Evolutionary conservation across 1,140 invertebrate species (phyloP).

Genomic region (Scaptomyza pallida): DNA sequence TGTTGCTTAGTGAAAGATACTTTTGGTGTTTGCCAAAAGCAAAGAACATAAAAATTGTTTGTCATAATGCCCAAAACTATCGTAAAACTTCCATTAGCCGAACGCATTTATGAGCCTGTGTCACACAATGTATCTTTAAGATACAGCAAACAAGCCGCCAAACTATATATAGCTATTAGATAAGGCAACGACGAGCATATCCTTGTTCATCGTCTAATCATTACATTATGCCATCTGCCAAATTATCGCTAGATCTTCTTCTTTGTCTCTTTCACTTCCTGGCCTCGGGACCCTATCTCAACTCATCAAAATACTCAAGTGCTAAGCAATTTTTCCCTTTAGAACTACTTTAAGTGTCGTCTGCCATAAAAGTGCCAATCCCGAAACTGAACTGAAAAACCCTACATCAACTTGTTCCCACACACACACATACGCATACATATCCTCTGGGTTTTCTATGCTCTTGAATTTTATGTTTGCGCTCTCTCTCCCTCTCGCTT

Average conservation of each 20-base stretch:
- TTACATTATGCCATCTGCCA: not conserved
- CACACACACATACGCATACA: conserved; percentile 13
- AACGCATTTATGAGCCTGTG: conserved; percentile 11
- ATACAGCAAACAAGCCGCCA: conserved; percentile 4
- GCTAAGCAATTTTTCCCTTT: conserved; percentile 28
- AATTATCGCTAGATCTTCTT: conserved; percentile 37
- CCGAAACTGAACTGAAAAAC: conserved; percentile 11
- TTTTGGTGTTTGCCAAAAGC: conserved; percentile 9
- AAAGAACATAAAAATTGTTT: conserved; percentile 66
- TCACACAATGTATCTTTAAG: conserved; percentile 51
- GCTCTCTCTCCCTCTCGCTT: not conserved
- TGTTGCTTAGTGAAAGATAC: conserved; percentile 22
- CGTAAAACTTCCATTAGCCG: conserved; percentile 76
- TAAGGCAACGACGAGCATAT: too few relatives aligned
- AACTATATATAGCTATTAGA: too few relatives aligned
- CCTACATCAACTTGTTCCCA: conserved; percentile 1
- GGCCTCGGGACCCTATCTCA: not conserved
- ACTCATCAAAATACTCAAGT: conserved; percentile 4
- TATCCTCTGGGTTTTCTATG: conserved; percentile 8
- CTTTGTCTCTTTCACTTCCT: conserved; percentile 6
- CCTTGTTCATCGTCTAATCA: not conserved
- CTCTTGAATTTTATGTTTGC: conserved; percentile 24
- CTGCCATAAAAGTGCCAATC: conserved; percentile 31
- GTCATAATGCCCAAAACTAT: conserved; percentile 62
- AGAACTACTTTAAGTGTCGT: conserved; percentile 67